Conservation (phyloP, 2,888 invertebrate genomes). For the Pseudococcus longispinus region DNA sequence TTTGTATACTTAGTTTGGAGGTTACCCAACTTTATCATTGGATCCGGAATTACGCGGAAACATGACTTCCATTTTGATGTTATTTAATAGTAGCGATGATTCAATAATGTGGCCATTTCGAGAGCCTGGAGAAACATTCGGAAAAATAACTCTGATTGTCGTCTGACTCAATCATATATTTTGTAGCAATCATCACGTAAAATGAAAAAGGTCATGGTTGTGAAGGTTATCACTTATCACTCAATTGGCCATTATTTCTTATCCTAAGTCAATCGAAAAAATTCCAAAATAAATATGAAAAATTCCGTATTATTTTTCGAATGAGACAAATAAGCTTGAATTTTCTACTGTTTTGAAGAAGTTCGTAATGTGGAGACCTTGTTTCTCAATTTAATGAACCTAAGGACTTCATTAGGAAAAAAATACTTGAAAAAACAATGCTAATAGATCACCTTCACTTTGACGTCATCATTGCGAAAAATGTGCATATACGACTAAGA, state of each 20-base stretch:
- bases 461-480: no score
- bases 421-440: no score
- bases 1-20: background rate
- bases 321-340: no score
- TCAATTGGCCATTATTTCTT: background rate
- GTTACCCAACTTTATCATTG: background rate
- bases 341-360: no score
- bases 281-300: background rate
- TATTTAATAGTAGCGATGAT: background rate
- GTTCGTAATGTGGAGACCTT: no score
- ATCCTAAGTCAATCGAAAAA: background rate
- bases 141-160: background rate
- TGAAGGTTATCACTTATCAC: background rate
- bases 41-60: background rate
- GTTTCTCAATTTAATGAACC: no score
- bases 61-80: conserved; percentile 11
- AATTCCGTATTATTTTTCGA: background rate
- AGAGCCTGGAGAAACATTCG: background rate
- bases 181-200: background rate
- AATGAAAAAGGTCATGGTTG: background rate
- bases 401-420: no score
- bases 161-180: background rate
- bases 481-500: no score
- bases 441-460: no score
- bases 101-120: background rate